A percentile compares a stretch with the other conserved stretches of the same genome.
Conservation (phyloP, 2,888 invertebrate genomes). For the Saturnia pavonia region DNA sequence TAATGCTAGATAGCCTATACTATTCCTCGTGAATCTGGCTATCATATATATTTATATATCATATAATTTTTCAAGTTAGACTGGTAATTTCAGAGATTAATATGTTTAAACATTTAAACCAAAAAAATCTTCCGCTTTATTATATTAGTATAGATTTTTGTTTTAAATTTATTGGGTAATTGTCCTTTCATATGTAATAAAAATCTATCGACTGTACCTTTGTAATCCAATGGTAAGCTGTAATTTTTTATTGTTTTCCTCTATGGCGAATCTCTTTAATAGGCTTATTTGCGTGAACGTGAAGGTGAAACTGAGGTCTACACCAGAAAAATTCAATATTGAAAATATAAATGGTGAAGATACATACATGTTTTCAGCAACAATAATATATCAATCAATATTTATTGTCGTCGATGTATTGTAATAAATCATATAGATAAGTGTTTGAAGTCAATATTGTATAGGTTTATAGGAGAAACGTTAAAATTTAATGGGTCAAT, state of each 20-base stretch:
- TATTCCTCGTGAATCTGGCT: no score
- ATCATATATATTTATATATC: no score
- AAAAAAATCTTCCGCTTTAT: no score
- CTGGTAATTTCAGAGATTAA: no score
- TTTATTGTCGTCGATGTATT: neutral
- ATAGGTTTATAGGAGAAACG: neutral
- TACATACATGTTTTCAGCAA: neutral
- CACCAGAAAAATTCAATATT: neutral
- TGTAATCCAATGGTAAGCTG: neutral
- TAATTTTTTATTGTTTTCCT: neutral
- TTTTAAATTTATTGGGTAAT: neutral
- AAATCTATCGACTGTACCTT: neutral
- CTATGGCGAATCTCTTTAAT: neutral
- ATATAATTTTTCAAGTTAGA: no score
- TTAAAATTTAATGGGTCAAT: constrained; percentile 14
- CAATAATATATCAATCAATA: neutral
- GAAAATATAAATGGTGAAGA: neutral
- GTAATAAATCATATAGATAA: constrained; percentile 5
- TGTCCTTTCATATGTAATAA: neutral
- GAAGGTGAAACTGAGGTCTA: neutral
- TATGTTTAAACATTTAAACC: no score
- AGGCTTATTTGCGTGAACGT: neutral
- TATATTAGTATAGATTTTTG: no score
- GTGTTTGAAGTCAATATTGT: neutral
- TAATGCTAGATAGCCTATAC: no score